Base-by-base conservation (phyloP, 1,140 invertebrate genomes). In the Cyrtorhinus lividipennis region DNA sequence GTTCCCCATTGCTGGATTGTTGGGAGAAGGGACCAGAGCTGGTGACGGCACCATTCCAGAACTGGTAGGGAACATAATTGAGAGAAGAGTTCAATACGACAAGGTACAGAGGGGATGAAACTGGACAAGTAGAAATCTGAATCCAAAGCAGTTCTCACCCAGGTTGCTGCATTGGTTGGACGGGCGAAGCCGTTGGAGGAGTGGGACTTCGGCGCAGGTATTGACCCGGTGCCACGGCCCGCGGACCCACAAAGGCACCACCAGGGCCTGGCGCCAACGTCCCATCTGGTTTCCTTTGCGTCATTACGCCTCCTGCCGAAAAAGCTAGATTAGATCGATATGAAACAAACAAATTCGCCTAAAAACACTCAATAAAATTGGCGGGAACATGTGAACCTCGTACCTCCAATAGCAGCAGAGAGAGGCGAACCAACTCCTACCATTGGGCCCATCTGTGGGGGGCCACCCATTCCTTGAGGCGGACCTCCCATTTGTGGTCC, bases 161-260 rank as follows among this genome's bases (percentile, higher is more conserved):
- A 53, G 48, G 48, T 22, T 53, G 48, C 20, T 53, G 48, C 48
- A 53, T 53, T 20, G 48, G 48, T 20, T 53, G 48, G 5, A 79
- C 81, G 1, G 83, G 84, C 65, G 82, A 84, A 18, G 82, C 81
- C 0, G 64, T 38, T 13, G 83, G 83, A 2, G 82, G 81, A 5
- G 81, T 82, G 12, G 84, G 84, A 68, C 82, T 85, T 68, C 85
- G 84, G 15, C 81, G 70, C 59, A 85, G 73, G 72, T 85, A 86
- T 72, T 84, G 83, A 67, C 74, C 80, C 1, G 83, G 81, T 1
- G 80, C 79, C 1, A 81, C 78, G 48, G 80, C 82, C 8, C 82
- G 68, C 12, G 78, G 74, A 27, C 76, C 30, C 24, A 57, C 56
- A 56, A 30, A 30, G 10, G 20, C 46, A 58, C 23, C 45, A 10